These are phyloP conservation scores for Drosophila multiciliata DNA, from an alignment of 2,888 invertebrate genomes.

Conservation along the genomic window DNA sequence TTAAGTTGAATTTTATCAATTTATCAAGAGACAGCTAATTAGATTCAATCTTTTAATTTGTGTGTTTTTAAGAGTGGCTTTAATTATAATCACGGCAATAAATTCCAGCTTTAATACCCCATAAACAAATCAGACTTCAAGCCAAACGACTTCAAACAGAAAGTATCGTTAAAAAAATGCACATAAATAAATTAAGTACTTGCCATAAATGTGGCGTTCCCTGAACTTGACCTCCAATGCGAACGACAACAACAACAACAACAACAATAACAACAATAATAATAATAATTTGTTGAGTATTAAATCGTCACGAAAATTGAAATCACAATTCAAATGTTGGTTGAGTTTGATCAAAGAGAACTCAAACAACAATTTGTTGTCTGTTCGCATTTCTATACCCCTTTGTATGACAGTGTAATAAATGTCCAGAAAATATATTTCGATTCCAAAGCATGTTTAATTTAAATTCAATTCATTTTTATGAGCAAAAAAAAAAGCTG, in stretches of 20 bases:
- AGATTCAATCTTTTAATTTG: neutral
- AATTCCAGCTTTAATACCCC: neutral
- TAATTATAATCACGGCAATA: constrained; percentile 20
- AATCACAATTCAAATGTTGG: constrained; percentile 5
- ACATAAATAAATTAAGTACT: constrained; percentile 5
- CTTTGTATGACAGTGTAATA: no score
- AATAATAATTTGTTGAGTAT: constrained; percentile 13
- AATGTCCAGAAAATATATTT: neutral
- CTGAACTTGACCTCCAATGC: constrained; percentile 75
- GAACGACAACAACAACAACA: constrained; percentile 19
- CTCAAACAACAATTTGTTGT: constrained; percentile 4
- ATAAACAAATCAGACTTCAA: constrained; percentile 9
- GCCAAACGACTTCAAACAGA: neutral
- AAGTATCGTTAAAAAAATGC: neutral
- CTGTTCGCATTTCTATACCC: neutral
- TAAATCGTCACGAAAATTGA: constrained; percentile 28
- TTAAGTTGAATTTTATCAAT: neutral
- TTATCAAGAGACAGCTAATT: neutral
- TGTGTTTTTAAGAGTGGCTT: constrained; percentile 1
- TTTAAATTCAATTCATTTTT: neutral
- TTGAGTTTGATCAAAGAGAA: constrained; percentile 21
- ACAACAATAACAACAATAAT: constrained; percentile 2
- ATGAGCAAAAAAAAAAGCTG: neutral
- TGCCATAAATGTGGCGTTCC: constrained; percentile 55
- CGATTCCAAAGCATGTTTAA: neutral